These are phyloP conservation scores for Muntiacus muntjak DNA, from an alignment of 2,113 vertebrate genomes.

Conservation along the genomic window DNA sequence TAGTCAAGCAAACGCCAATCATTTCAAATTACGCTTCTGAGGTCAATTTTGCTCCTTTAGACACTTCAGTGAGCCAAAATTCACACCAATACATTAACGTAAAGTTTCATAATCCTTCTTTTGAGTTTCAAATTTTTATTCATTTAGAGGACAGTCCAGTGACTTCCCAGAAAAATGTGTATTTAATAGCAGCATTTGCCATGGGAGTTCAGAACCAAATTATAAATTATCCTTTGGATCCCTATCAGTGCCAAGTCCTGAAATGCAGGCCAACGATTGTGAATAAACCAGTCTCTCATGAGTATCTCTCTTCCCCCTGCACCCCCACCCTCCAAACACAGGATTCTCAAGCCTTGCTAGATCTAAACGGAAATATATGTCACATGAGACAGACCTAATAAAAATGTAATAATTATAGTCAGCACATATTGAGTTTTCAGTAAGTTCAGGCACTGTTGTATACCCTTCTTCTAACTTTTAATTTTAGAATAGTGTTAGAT, in stretches of 20 bases:
- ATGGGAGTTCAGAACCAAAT: background rate
- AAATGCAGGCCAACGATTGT: background rate
- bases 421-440: background rate
- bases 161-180: background rate
- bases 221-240: background rate
- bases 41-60: background rate
- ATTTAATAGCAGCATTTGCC: background rate
- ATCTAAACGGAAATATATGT: background rate
- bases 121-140: background rate
- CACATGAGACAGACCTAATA: background rate
- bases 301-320: accelerated
- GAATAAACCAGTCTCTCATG: background rate
- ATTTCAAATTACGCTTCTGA: background rate
- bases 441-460: background rate
- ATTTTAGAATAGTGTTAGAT: background rate
- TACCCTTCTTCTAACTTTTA: background rate
- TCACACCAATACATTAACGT: background rate
- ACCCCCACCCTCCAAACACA: accelerated
- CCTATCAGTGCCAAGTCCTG: background rate
- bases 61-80: background rate
- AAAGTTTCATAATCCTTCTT: background rate
- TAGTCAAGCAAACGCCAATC: background rate
- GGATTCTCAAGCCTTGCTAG: background rate
- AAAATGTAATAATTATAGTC: background rate
- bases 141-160: background rate